Evolutionary conservation across 2,797 vertebrate species (phyloP).

Genomic region (Pelobates cultripes): DNA sequence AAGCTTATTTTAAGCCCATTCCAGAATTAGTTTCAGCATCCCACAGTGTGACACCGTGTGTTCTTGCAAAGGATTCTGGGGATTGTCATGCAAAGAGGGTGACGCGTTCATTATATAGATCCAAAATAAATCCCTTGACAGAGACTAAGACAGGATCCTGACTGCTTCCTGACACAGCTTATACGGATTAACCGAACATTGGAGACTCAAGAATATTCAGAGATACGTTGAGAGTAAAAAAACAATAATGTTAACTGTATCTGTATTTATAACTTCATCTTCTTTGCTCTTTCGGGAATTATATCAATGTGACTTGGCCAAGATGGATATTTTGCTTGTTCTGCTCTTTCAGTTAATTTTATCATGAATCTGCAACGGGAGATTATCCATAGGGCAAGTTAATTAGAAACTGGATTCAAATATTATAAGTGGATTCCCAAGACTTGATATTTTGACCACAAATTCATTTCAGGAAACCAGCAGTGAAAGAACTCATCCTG

Average conservation of each 20-base stretch:
- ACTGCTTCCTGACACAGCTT: constrained; percentile 50
- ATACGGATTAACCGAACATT: constrained; percentile 34
- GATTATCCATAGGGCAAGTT: neutral
- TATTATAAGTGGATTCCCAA: neutral
- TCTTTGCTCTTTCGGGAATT: neutral
- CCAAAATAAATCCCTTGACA: constrained; percentile 51
- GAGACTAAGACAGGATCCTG: constrained; percentile 49
- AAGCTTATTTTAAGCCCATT: constrained; percentile 54
- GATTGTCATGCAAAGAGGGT: constrained; percentile 44
- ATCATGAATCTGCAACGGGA: neutral
- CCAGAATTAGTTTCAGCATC: constrained; percentile 49
- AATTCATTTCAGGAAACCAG: too few species aligned
- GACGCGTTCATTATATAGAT: constrained; percentile 50
- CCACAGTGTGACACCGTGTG: constrained; percentile 38
- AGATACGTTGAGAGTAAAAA: neutral
- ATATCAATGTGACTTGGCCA: neutral
- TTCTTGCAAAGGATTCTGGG: constrained; percentile 48
- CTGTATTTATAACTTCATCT: neutral
- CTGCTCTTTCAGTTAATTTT: neutral
- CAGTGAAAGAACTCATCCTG: too few species aligned
- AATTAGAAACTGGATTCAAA: neutral
- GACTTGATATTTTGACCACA: too few species aligned
- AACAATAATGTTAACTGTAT: neutral
- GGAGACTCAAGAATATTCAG: constrained; percentile 35
- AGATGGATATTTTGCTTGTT: neutral